Conservation (phyloP, 2,113 vertebrate genomes). For the rabbit (Oryctolagus cuniculus) region mOryCun1.1 NC_091434.1:39766501-39767000, state of each 20-base stretch:
- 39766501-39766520: neutral
- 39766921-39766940: conserved; percentile 19
- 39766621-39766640: conserved; percentile 27
- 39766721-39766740: conserved; percentile 72
- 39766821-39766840: conserved; percentile 43
- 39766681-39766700: conserved; percentile 72
- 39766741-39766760: conserved; percentile 73
- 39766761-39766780: conserved; percentile 62
- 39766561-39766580: neutral
- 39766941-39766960: neutral
- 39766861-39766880: conserved; percentile 49
- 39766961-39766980: conserved; percentile 40
- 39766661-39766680: conserved; percentile 61
- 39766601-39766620: conserved; percentile 6
- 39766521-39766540: conserved; percentile 12
- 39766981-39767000: conserved; percentile 38
- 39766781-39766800: conserved; percentile 70
- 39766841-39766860: conserved; percentile 12
- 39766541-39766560: neutral
- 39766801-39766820: conserved; percentile 50
- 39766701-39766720: conserved; percentile 72
- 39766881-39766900: conserved; percentile 28
- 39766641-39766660: conserved; percentile 62
- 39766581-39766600: neutral
- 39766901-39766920: conserved; percentile 36